Evolutionary conservation across 2,797 vertebrate species (phyloP).

Genomic region (Trichosurus vulpecula): DNA sequence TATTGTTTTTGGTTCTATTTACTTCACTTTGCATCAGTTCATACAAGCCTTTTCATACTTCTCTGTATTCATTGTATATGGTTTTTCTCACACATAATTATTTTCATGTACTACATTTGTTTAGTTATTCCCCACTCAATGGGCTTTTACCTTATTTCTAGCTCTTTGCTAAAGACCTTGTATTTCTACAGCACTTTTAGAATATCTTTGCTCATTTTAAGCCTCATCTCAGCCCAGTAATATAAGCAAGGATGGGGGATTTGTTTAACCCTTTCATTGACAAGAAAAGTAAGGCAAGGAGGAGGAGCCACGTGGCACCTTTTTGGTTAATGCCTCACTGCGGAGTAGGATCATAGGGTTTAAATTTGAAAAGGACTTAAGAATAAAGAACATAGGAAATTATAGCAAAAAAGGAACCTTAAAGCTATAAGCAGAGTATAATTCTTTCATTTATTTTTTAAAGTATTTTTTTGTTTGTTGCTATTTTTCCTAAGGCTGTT

Average conservation of each 20-base stretch:
- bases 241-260: not conserved
- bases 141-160: not conserved
- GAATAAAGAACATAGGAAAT: not conserved
- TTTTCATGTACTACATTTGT: not conserved
- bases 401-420: not conserved
- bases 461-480: no score
- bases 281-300: not conserved
- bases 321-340: not conserved
- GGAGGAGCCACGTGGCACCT: not conserved
- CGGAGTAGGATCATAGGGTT: not conserved
- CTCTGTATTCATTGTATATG: not conserved
- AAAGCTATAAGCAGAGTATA: not conserved
- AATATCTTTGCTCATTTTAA: conserved; percentile 42
- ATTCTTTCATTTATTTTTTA: no score
- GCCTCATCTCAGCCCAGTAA: conserved; percentile 40
- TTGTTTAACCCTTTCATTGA: conserved; percentile 53
- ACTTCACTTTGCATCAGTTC: not conserved
- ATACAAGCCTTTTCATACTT: not conserved
- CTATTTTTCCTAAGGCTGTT: no score
- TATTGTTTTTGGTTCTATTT: not conserved
- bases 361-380: not conserved
- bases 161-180: conserved; percentile 10
- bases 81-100: not conserved
- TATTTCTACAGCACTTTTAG: conserved; percentile 51
- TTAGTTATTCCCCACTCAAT: not conserved